phyloP scores from a whole-genome alignment of 2,797 vertebrate species.

The Pelobates cultripes region DNA sequence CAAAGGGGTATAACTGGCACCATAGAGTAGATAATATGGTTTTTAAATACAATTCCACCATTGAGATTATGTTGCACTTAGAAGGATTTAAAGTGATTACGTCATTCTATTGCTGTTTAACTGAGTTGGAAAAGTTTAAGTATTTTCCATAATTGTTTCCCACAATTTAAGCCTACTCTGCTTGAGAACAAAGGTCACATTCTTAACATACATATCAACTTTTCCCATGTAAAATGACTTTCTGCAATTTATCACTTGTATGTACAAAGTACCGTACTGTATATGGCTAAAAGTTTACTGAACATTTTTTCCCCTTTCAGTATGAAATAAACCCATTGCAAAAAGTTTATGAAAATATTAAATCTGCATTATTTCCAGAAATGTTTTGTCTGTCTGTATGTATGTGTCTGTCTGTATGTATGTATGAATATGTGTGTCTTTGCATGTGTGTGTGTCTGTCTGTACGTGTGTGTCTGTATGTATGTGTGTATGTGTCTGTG shows the following conservation, averaged over 20 bases:
- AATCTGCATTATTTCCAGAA: too few relatives aligned
- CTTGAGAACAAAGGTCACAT: constrained; percentile 40
- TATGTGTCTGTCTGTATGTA: too few relatives aligned
- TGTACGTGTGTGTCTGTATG: too few relatives aligned
- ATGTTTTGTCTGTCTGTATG: too few relatives aligned
- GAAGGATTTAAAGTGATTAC: constrained; percentile 31
- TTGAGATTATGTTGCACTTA: constrained; percentile 29
- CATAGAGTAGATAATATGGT: constrained; percentile 14
- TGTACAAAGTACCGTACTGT: background rate
- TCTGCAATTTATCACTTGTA: constrained; percentile 6
- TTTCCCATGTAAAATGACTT: constrained; percentile 17
- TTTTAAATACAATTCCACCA: constrained; percentile 31
- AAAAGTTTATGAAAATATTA: too few relatives aligned
- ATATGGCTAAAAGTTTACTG: background rate
- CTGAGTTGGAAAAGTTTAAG: constrained; percentile 25
- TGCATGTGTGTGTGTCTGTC: too few relatives aligned
- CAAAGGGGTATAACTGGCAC: constrained; percentile 35
- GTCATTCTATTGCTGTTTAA: constrained; percentile 26
- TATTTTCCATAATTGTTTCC: constrained; percentile 33
- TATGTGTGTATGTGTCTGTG: too few relatives aligned
- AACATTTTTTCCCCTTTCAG: background rate
- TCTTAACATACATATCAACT: constrained; percentile 10
- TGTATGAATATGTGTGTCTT: too few relatives aligned
- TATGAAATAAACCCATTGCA: background rate
- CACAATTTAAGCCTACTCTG: constrained; percentile 33